phyloP scores from a whole-genome alignment of 2,797 vertebrate genomes.

The Hippoglossus hippoglossus region DNA sequence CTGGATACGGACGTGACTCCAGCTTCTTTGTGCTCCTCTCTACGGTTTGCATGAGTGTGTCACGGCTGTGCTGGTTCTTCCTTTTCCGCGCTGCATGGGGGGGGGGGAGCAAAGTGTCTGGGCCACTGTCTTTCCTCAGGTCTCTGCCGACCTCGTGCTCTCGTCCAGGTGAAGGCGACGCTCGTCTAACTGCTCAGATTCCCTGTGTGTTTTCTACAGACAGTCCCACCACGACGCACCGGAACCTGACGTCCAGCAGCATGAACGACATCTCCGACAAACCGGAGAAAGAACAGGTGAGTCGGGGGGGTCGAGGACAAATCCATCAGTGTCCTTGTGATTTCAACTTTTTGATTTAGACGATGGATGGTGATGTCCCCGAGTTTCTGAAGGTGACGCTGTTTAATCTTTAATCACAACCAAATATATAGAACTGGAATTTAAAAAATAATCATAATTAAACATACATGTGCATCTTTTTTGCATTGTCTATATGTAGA shows the following conservation, averaged over 20 bases:
- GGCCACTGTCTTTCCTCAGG: slow-evolving; percentile 61
- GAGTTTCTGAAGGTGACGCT: too few species aligned
- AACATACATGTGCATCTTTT: too few species aligned
- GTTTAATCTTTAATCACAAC: too few species aligned
- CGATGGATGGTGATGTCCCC: too few species aligned
- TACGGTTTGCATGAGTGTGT: neutral
- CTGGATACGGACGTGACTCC: too few species aligned
- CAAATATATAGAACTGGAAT: too few species aligned
- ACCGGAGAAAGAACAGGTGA: slow-evolving; percentile 98
- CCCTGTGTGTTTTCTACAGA: slow-evolving; percentile 81
- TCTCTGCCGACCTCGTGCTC: slow-evolving; percentile 32
- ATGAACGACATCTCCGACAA: slow-evolving; percentile 98
- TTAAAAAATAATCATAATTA: too few species aligned
- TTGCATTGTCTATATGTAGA: too few species aligned
- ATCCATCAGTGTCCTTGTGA: too few species aligned
- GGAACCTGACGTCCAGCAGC: slow-evolving; percentile 93
- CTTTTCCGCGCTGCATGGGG: slow-evolving; percentile 32
- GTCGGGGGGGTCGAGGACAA: slow-evolving; percentile 32
- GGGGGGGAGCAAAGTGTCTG: slow-evolving; percentile 40
- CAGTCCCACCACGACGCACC: slow-evolving; percentile 91
- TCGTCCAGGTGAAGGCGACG: neutral
- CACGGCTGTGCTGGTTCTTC: neutral
- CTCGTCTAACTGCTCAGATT: slow-evolving; percentile 30
- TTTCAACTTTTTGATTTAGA: too few species aligned
- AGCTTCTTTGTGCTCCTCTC: neutral